Conservation (phyloP, 2,888 invertebrate species). For the Zaprionus bogoriensis region DNA sequence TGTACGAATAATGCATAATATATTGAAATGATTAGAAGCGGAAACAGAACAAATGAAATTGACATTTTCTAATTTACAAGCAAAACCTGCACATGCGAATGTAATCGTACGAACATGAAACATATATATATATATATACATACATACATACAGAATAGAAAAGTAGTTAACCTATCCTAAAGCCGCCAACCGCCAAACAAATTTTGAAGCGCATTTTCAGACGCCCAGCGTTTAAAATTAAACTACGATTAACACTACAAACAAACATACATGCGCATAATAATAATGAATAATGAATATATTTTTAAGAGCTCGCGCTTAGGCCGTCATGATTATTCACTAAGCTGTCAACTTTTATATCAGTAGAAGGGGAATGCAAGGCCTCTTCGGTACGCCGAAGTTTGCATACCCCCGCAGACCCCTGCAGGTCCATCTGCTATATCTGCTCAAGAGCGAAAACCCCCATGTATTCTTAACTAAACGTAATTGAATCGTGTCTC, state of each 20-base stretch:
- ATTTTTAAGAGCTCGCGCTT: conserved; percentile 63
- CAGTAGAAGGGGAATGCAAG: conserved; percentile 19
- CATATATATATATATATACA: conserved; percentile 20
- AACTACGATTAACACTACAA: conserved; percentile 31
- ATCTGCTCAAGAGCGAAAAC: conserved; percentile 6
- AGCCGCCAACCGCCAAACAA: conserved; percentile 73
- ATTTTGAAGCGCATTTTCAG: conserved; percentile 72
- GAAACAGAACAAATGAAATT: conserved; percentile 55
- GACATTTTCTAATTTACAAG: conserved; percentile 44
- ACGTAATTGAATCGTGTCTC: background rate
- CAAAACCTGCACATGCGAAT: background rate
- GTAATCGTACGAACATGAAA: background rate
- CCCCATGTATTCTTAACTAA: too few species aligned
- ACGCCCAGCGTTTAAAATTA: conserved; percentile 72
- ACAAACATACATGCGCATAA: conserved; percentile 33
- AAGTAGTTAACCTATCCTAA: conserved; percentile 37
- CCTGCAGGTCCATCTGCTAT: background rate
- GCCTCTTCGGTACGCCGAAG: conserved; percentile 31
- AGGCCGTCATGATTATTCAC: conserved; percentile 53
- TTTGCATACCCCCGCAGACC: conserved; percentile 24
- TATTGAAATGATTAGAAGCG: conserved; percentile 26
- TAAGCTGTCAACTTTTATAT: conserved; percentile 67
- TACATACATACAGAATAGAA: conserved; percentile 34
- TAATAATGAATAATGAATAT: conserved; percentile 29
- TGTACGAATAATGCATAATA: conserved; percentile 50